These are phyloP conservation scores for Drosophila sp. DNA, from an alignment of 1,140 invertebrate genomes.

Conservation along the genomic window DNA sequence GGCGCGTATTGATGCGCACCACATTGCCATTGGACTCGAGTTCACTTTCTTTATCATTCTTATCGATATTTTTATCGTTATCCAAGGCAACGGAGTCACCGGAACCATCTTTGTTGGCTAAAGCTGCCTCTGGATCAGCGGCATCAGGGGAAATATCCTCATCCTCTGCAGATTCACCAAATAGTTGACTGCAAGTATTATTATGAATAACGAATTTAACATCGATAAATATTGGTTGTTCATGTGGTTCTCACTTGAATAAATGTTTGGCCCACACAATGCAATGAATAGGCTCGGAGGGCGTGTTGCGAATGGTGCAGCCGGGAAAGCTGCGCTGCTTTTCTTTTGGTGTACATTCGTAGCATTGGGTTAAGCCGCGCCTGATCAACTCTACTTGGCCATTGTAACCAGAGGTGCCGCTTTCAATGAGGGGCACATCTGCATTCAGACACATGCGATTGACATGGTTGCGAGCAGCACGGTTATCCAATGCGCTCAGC, in stretches of 20 bases:
- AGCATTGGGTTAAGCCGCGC: slow-evolving; percentile 96
- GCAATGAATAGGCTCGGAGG: slow-evolving; percentile 99
- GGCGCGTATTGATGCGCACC: slow-evolving; percentile 92
- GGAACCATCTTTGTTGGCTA: slow-evolving; percentile 85
- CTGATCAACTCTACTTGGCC: slow-evolving; percentile 95
- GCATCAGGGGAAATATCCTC: slow-evolving; percentile 99
- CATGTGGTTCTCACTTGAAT: slow-evolving; percentile 92
- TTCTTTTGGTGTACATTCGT: slow-evolving; percentile 97
- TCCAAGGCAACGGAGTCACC: slow-evolving; percentile 87
- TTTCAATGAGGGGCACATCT: slow-evolving; percentile 97
- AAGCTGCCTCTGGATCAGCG: slow-evolving; percentile 93
- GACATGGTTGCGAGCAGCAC: slow-evolving; percentile 98
- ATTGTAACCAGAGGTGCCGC: slow-evolving; percentile 97
- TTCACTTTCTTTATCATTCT: slow-evolving; percentile 60
- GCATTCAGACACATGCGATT: slow-evolving; percentile 99
- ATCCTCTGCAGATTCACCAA: slow-evolving; percentile 97
- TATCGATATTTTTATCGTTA: slow-evolving; percentile 56
- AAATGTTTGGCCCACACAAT: slow-evolving; percentile 99
- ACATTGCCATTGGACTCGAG: slow-evolving; percentile 87
- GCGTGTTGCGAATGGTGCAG: slow-evolving; percentile 99
- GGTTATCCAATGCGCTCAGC: slow-evolving; percentile 98
- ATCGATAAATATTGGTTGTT: too few species aligned
- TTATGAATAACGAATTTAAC: not conserved
- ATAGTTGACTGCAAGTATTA: slow-evolving; percentile 92
- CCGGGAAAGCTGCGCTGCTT: slow-evolving; percentile 97